Base-by-base conservation (phyloP, 2,888 invertebrate genomes). In the Acleris holmiana region DNA sequence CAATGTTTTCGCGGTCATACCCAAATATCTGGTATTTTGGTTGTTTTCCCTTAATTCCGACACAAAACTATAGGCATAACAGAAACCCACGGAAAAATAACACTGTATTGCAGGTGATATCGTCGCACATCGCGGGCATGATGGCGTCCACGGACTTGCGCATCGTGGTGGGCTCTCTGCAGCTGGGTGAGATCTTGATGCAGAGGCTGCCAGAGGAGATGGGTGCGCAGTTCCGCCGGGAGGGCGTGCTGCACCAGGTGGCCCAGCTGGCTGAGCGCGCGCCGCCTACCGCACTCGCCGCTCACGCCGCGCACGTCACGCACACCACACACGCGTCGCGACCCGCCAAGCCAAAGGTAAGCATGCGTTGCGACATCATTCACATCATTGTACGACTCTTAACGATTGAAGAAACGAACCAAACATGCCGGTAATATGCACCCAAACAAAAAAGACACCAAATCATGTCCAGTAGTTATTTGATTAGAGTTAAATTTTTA, bases 71-170 rank as follows among this genome's bases (percentile, higher is more conserved):
- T 25, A 25, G 25, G 29, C 29, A 29, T 29, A 29, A 29, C 29
- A 29, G 29, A 29, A 8, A 8, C 29, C 8, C 29, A 5, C 29
- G 8, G 8, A 29, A 2, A 29, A 29, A 35, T 35, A 35, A 35
- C 13, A 23, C 21, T 50, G 10, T 35, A 4, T 8, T 35, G 3
- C 46, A 93, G 92, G 95, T 97, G 71, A 98, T 98, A 63, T 98
- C 98, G 68, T 99, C 99, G 76, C 99, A 99, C 88, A 98, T 99
- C 81, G 99, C 99, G 35, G 98, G 98, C 66, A 99, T 99, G 99
- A 95, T 99, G 95, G 98, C 99, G 0, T 99, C 99, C 4, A 97
- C 96, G 83, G 99, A 99, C 93, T 94, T 99, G 69, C 95, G 98
- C 79, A 98, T 99, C 80, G 98, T 99, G 49, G 99, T 99, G 55